These are phyloP conservation scores for Dipodomys merriami DNA, from an alignment of 2,113 vertebrate genomes.

Conservation along the genomic window DNA sequence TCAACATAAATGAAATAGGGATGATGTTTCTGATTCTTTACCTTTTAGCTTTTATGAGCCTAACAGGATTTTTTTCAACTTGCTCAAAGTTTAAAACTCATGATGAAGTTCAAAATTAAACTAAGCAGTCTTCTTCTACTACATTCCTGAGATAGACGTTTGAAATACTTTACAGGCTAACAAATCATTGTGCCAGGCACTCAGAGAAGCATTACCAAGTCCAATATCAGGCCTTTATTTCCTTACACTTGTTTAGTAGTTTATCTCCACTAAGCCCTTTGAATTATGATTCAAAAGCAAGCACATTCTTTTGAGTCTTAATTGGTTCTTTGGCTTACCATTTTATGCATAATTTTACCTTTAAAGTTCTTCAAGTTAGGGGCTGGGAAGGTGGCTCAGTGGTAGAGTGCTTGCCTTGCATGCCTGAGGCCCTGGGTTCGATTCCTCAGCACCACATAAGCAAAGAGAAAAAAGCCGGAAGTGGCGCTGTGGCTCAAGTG, in stretches of 20 bases:
- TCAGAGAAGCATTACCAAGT: constrained; percentile 50
- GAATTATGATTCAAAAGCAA: constrained; percentile 49
- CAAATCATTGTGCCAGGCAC: constrained; percentile 27
- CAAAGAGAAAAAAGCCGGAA: too few species aligned
- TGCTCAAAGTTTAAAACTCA: constrained; percentile 65
- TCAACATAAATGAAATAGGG: neutral
- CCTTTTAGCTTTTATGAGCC: neutral
- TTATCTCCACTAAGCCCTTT: constrained; percentile 35
- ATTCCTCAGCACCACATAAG: too few species aligned
- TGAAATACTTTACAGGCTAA: constrained; percentile 55
- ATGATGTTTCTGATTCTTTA: neutral
- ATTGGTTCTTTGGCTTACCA: constrained; percentile 25
- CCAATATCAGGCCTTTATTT: constrained; percentile 20
- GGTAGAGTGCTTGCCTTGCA: too few species aligned
- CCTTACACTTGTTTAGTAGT: constrained; percentile 1
- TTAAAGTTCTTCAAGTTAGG: constrained; percentile 49
- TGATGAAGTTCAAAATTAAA: constrained; percentile 50
- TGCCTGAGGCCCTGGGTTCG: too few species aligned
- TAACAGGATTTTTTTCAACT: constrained; percentile 4
- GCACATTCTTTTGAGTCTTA: constrained; percentile 39
- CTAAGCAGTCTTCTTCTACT: constrained; percentile 49
- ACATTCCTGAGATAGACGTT: constrained; percentile 40
- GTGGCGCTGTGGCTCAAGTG: too few species aligned
- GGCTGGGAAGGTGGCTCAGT: too few species aligned
- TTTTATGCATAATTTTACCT: constrained; percentile 48